Base-by-base conservation (phyloP, 2,113 vertebrate genomes). In the Chionis minor region DNA sequence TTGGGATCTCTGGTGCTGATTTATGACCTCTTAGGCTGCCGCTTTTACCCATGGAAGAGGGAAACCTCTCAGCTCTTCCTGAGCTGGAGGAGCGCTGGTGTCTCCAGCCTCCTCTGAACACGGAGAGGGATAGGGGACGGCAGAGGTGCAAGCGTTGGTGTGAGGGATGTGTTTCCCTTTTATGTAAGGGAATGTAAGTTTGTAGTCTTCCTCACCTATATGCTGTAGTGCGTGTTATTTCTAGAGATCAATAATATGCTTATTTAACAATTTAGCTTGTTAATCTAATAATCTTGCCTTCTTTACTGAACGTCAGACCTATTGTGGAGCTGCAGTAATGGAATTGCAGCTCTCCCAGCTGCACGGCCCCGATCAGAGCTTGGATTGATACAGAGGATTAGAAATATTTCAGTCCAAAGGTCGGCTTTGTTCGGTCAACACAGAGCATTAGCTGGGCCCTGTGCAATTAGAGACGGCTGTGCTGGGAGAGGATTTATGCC, bases 271-370 rank as follows among this genome's bases (percentile, higher is more conserved):
- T 89, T 96, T 85, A 24, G 42, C 18, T 70, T 45, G 62, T 65
- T 91, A 96, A 95, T 95, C 91, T 92, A 82, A 85, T 94, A 95
- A 95, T 95, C 89, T 84, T 97, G 86, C 62, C 70, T 69, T 51
- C 81, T 85, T 79, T 90, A 44, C 47, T 90, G 61, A 72, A 80
- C 0, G 1, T 91, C 94, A 94, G 86, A 38, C n/a, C 67, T 88
- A 6, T 91, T 94, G 86, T 92, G 67, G 56, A 70, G 73, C 94
- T 85, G 70, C 83, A 69, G 58, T 73, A 94, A 95, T 95, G 92
- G 92, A 96, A 92, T 93, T 97, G 73, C 35, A 75, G 91, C 88
- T 88, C 56, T 87, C 44, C 0, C 13, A 78, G 75, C 71, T 70
- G 49, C 88, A 47, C 4, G 1, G 75, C 52, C 47, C 72, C 1